phyloP scores from a whole-genome alignment of 1,140 invertebrate genomes.

The Drosophila ercepeae region DNA sequence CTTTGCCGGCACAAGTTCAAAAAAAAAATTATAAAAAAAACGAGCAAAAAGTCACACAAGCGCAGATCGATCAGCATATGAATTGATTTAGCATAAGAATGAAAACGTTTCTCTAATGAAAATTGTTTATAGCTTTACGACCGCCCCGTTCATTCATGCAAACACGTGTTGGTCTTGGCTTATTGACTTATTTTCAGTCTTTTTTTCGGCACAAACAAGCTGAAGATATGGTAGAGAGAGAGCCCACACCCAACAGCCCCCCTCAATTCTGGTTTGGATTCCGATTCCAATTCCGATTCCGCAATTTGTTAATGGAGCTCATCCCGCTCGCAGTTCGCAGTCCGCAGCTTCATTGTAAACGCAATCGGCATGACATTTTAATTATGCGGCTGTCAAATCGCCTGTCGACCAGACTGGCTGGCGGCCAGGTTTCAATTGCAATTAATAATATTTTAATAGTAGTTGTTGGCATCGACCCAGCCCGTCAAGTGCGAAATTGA shows the following conservation, averaged over 20 bases:
- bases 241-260: neutral
- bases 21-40: slow-evolving; percentile 30
- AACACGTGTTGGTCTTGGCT: slow-evolving; percentile 69
- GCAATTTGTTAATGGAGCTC: slow-evolving; percentile 70
- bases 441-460: slow-evolving; percentile 81
- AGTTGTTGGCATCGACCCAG: slow-evolving; percentile 60
- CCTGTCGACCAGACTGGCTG: slow-evolving; percentile 20
- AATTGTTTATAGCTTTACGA: slow-evolving; percentile 59
- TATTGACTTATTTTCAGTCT: slow-evolving; percentile 56
- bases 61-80: slow-evolving; percentile 72
- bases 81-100: slow-evolving; percentile 78
- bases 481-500: slow-evolving; percentile 58
- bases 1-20: slow-evolving; percentile 70
- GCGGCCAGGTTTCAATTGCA: slow-evolving; percentile 65
- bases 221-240: neutral
- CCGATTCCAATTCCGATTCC: slow-evolving; percentile 28
- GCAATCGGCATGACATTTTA: slow-evolving; percentile 73
- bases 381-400: slow-evolving; percentile 77
- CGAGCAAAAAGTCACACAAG: slow-evolving; percentile 5
- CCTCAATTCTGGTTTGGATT: slow-evolving; percentile 16
- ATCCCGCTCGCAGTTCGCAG: slow-evolving; percentile 58
- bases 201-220: slow-evolving; percentile 1
- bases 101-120: slow-evolving; percentile 78
- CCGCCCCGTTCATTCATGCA: slow-evolving; percentile 64
- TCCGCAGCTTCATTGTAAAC: slow-evolving; percentile 45